Base-by-base conservation (phyloP, 2,797 vertebrate genomes). In the Anisognathus igniventris region DNA sequence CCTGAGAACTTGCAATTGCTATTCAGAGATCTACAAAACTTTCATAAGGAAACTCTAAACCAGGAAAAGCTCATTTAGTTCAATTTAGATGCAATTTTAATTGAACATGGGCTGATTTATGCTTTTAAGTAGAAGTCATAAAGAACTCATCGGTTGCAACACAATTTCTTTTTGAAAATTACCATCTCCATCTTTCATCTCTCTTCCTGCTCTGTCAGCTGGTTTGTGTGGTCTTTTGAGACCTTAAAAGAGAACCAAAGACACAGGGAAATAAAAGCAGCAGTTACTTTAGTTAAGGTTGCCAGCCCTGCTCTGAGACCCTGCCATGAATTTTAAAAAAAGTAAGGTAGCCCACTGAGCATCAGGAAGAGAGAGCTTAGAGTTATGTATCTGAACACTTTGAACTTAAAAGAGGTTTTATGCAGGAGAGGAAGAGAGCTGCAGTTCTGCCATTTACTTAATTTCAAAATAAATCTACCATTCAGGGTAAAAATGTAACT, bases 41-140 rank as follows among this genome's bases (percentile, higher is more conserved):
- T 93, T 22, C 31, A 72, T 27, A 67, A 7, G 24, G 71, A 93
- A 89, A 85, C 42, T 70, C 33, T 42, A 87, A 79, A 67, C 48
- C 56, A 76, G 56, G 28, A 73, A 76, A 76, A 82, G 22, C 51
- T 90, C n/a, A 76, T 82, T 91, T 82, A 82, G 37, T 56, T 64
- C 88, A 73, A 93, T 80, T 90, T 77, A 89, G 84, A 87, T 79
- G 71, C 77, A 79, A 89, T 90, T 96, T 95, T 95, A 95, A 96
- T 94, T 92, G 77, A 95, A 64, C 67, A 14, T 85, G 64, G 64
- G 22, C 74, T 92, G 73, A 90, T 93, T 79, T 62, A 73, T 76
- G 64, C 71, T 96, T 95, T 95, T 85, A 91, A 67, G 67, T 47
- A 84, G 17, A 89, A 89, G 50, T 76, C 80, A 90, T 88, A 75